Base-by-base conservation (phyloP, 2,888 invertebrate species). In the Lumbricus terrestris region DNA sequence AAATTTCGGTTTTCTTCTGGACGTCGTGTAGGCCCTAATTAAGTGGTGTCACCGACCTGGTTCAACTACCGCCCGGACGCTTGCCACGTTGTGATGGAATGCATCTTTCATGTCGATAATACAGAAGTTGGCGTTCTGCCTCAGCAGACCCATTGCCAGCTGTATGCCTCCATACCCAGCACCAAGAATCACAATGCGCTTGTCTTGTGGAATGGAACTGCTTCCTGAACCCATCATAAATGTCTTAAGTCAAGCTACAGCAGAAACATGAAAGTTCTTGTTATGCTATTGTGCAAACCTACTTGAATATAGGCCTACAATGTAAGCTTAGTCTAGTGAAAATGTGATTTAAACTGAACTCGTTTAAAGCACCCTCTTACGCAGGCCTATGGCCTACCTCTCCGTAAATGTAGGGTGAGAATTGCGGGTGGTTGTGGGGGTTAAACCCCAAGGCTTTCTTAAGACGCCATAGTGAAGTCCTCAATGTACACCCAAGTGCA, bases 61-160 rank as follows among this genome's bases (percentile, higher is more conserved):
- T n/a, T 90, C 89, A 20, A 91, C 91, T 16, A 89, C 88, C 20
- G 92, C 91, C 34, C 92, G 89, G 34, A 92, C 91, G 20, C 89
- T 38, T 8, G 91, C 92, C 15, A 92, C 89, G 88, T 92, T 92
- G 83, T 91, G 92, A 85, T 91, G 91, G 47, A 92, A 91, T 82
- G 82, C 34, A 54, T 91, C 91, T 35, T 90, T 90, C n/a, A 82
- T 47, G 42, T 91, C 92, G 40, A 92, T 89, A 34, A 92, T 89
- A 29, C 90, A 90, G 69, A 91, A 92, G 89, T 90, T 90, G 23
- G 90, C 69, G 15, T 89, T 89, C 35, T 37, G 29, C 35, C 91
- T 90, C 33, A 89, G 33, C 13, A 92, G 91, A 1, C 13, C 29
- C n/a, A 69, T 54, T 8, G 90, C 91, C 88, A 91, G 89, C n/a